Base-by-base conservation (phyloP, 2,797 vertebrate genomes). In the Microcaecilia unicolor region DNA sequence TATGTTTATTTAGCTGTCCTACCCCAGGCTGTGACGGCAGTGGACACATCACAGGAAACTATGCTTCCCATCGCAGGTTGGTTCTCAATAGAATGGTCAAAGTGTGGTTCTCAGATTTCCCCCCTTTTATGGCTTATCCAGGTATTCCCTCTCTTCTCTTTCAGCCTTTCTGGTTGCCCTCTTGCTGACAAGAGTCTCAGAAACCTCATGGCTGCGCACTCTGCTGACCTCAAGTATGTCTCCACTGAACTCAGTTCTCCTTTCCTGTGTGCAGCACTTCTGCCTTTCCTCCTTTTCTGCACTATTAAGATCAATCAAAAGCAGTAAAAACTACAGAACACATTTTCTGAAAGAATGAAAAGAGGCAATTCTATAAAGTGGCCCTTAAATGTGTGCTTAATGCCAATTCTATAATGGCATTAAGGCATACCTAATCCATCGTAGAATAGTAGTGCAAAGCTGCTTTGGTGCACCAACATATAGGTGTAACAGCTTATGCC, bases 171-270 rank as follows among this genome's bases (percentile, higher is more conserved):
- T 95, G 94, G 93, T 88, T 99, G 94, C 87, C 94, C 94, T 92
- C 93, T 99, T 83, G 94, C 94, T 91, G 94, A 98, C 93, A 99
- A 99, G 89, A 99, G 93, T 84, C 92, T 99, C 80, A 93, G 95
- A 84, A 98, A 93, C 85, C 92, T 99, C 86, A 98, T 99, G 93
- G 94, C 94, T 85, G 92, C 94, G 76, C 92, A 97, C 81, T 92
- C 95, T 86, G 89, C 93, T 85, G 95, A 99, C 88, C 96, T 99
- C 90, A 99, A 98, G 96, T 98, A 98, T 87, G 93, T 97, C 77
- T 81, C 80, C 74, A 58, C 78, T 81, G 49, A 56, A 64, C 61
- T 74, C 49, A 52, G 51, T 65, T 66, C 48, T 50, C 55, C 53
- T 40, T 43, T 51, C 52, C 51, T 51, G 8, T 18, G 11, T 51